phyloP scores from a whole-genome alignment of 1,140 invertebrate species.

The Platorchestia sp. region DNA sequence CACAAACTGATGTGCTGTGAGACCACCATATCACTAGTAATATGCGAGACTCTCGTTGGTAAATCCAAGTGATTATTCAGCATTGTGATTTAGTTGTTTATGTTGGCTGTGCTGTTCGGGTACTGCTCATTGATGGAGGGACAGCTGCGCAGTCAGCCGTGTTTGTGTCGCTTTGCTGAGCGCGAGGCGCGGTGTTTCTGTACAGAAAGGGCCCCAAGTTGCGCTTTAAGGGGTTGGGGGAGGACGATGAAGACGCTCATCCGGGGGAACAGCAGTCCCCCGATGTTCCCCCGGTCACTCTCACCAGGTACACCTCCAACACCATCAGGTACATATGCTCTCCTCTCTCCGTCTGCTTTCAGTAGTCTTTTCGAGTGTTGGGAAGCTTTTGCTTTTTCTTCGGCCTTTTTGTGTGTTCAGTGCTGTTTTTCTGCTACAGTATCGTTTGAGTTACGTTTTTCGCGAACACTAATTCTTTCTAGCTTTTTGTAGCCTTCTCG shows the following conservation, averaged over 20 bases:
- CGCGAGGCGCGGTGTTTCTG: constrained; percentile 22
- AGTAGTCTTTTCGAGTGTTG: background rate
- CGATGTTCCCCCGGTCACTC: background rate
- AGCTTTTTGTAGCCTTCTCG: background rate
- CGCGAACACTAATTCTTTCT: background rate
- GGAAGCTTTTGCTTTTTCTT: background rate
- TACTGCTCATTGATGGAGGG: background rate
- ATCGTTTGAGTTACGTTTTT: background rate
- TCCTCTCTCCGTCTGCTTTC: background rate
- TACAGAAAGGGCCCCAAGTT: constrained; percentile 56
- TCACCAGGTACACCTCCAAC: constrained; percentile 48
- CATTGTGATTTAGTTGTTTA: background rate
- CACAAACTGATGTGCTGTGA: background rate
- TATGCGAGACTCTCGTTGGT: background rate
- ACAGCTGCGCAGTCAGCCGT: background rate
- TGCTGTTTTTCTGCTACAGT: background rate
- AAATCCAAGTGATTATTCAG: background rate
- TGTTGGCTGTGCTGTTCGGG: background rate
- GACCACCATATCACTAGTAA: too few relatives aligned
- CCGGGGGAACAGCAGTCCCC: constrained; percentile 30
- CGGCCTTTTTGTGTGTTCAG: background rate
- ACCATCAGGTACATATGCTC: constrained; percentile 39
- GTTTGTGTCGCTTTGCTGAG: background rate
- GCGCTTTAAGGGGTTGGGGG: constrained; percentile 58
- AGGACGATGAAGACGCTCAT: background rate